Evolutionary conservation across 2,888 invertebrate genomes (phyloP).

Genomic region (Morpho achilles): DNA sequence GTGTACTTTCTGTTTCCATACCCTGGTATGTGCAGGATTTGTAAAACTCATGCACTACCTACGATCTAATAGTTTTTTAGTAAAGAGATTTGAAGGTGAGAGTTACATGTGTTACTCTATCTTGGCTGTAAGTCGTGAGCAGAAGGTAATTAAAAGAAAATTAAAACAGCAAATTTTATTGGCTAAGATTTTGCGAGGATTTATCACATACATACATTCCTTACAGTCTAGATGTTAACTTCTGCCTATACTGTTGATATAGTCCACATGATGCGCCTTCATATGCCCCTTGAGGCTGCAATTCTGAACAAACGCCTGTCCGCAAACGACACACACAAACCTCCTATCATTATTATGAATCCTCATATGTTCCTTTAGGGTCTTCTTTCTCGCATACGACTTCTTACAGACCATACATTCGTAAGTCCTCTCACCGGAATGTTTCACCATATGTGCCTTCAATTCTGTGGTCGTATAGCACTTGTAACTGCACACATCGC

Average conservation of each 20-base stretch:
- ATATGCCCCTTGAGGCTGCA: conserved; percentile 67
- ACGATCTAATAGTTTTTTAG: no score
- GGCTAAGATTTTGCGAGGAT: no score
- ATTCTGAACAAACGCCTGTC: conserved; percentile 66
- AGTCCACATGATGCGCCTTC: conserved; percentile 53
- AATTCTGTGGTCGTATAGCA: conserved; percentile 46
- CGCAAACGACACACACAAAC: conserved; percentile 64
- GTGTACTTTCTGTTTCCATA: no score
- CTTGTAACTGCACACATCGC: conserved; percentile 44
- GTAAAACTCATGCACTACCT: no score
- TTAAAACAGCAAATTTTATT: no score
- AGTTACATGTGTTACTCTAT: no score
- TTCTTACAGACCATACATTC: conserved; percentile 64
- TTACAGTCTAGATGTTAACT: neutral
- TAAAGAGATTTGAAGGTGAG: no score
- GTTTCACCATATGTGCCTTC: conserved; percentile 43
- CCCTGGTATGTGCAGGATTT: no score
- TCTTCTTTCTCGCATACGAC: conserved; percentile 46
- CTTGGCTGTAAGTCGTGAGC: no score
- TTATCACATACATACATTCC: no score
- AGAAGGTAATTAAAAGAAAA: no score
- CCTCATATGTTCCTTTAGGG: conserved; percentile 47
- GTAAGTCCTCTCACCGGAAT: conserved; percentile 40
- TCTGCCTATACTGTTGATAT: neutral
- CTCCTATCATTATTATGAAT: conserved; percentile 54